Conservation (phyloP, 1,140 invertebrate species). For the Eumeta japonica region DNA sequence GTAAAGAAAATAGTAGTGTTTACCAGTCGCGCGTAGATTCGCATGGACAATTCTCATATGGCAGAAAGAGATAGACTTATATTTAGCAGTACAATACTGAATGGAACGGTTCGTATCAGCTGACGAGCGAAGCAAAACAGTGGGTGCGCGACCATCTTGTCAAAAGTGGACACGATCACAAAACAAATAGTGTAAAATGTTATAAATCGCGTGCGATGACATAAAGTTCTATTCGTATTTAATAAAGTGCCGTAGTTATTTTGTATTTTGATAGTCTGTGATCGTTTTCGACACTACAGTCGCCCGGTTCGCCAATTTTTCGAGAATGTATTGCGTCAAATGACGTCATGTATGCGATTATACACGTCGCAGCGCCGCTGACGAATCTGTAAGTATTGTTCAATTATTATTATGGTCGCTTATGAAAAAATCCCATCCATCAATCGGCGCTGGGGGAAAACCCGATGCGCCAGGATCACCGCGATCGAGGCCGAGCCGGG, state of each 20-base stretch:
- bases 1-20: too few species aligned
- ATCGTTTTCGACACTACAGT: constrained; percentile 39
- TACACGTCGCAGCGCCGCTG: constrained; percentile 55
- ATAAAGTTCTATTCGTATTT: constrained; percentile 40
- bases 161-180: constrained; percentile 55
- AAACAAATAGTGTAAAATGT: constrained; percentile 58
- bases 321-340: constrained; percentile 56
- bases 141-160: constrained; percentile 60
- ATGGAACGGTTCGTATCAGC: constrained; percentile 55
- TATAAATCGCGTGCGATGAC: constrained; percentile 49
- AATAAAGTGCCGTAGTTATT: constrained; percentile 44
- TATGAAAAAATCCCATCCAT: background rate
- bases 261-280: constrained; percentile 41
- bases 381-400: constrained; percentile 57
- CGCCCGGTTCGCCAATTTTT: constrained; percentile 54
- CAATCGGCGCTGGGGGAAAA: too few species aligned
- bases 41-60: too few species aligned
- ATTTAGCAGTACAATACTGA: too few species aligned
- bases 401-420: constrained; percentile 49
- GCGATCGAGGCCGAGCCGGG: too few species aligned
- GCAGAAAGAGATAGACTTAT: too few species aligned
- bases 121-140: constrained; percentile 61
- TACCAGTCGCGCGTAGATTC: too few species aligned
- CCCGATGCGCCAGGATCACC: too few species aligned
- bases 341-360: constrained; percentile 59